Base-by-base conservation (phyloP, 2,888 invertebrate species). In the Marasmarcha lunaedactyla region DNA sequence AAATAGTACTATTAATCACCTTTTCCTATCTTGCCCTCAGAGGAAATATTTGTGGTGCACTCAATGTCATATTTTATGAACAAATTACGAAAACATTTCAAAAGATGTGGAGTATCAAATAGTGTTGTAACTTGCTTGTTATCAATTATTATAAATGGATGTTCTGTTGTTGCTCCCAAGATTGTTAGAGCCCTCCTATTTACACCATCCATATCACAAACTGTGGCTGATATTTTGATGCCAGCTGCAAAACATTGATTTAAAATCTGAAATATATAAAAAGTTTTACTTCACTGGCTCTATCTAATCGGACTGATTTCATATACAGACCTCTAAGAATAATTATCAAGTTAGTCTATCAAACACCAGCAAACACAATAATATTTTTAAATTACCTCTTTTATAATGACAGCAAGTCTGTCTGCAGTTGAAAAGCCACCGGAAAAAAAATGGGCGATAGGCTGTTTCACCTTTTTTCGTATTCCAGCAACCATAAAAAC, bases 191-290 rank as follows among this genome's bases (percentile, higher is more conserved):
- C 41, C 34, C 41, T 10, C 15, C 37, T 36, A 25, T 45, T 42
- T n/a, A 42, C 41, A 9, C 41, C 34, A 20, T 37, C 39, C 41
- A 45, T 40, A 33, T 46, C 43, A 33, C 43, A 46, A 10, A 46
- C 37, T 2, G 37, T 42, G 9, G 39, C 43, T 15, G 35, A 14
- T 33, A 43, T 37, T 15, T 30, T 38, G 7, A 46, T 30, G 7
- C 42, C 38, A 6, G 25, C n/a, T 14, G 15, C 30, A 10, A 35
- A 36, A 33, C 43, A 43, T 33, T 43, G 14, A 9, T 25, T 10
- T 35, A 46, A 11, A 10, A 46, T 30, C 46, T 43, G 42, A 12
- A 46, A 43, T 7, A 30, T 7, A 30, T n/a, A 30, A 9, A 9
- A 25, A 25, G 25, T n/a, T n/a, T n/a, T n/a, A n/a, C n/a, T n/a